These are phyloP conservation scores for Drosophila takahashii DNA, from an alignment of 1,140 invertebrate species.

Conservation along the genomic window DNA sequence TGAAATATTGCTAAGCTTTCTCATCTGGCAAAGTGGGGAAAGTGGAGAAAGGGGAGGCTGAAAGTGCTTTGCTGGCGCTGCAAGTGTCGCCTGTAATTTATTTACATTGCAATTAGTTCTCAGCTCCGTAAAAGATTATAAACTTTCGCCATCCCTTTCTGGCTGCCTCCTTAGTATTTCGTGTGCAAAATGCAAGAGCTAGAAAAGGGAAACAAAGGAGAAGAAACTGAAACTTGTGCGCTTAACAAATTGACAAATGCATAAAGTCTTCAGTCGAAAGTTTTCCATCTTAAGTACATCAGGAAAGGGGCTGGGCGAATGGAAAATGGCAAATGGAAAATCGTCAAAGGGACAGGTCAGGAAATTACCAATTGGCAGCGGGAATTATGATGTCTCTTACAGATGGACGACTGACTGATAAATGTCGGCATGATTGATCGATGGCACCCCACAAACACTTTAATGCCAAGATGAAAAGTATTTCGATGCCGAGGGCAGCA, in stretches of 20 bases:
- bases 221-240: slow-evolving; percentile 56
- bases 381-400: slow-evolving; percentile 13
- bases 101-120: slow-evolving; percentile 84
- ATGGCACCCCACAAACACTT: neutral
- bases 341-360: neutral
- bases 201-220: neutral
- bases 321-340: neutral
- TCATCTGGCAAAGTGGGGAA: neutral
- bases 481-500: neutral
- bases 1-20: slow-evolving; percentile 64
- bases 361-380: slow-evolving; percentile 4
- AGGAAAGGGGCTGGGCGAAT: neutral
- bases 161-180: neutral
- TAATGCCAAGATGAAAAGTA: neutral
- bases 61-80: slow-evolving; percentile 30
- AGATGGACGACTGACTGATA: slow-evolving; percentile 7
- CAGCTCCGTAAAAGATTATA: slow-evolving; percentile 83
- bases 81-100: slow-evolving; percentile 82
- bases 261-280: slow-evolving; percentile 41
- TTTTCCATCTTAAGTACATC: slow-evolving; percentile 25
- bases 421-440: slow-evolving; percentile 13
- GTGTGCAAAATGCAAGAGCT: slow-evolving; percentile 20
- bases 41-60: neutral
- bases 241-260: slow-evolving; percentile 65
- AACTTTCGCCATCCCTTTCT: slow-evolving; percentile 54